These are phyloP conservation scores for Pterocles gutturalis DNA, from an alignment of 2,113 vertebrate genomes.

Conservation along the genomic window DNA sequence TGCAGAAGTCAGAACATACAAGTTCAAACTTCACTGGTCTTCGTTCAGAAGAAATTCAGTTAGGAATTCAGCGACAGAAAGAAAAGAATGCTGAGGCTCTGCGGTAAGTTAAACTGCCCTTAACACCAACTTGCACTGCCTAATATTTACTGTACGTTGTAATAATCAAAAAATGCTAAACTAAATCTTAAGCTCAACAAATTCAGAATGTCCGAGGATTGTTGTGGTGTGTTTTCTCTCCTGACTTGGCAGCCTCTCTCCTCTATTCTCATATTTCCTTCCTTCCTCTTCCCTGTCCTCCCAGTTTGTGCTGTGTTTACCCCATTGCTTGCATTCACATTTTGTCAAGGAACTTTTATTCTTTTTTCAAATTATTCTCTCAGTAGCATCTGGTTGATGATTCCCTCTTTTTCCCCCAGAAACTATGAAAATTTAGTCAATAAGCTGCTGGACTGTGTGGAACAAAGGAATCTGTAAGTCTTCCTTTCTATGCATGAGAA, in stretches of 20 bases:
- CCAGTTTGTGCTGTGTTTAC: background rate
- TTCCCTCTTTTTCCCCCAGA: constrained; percentile 65
- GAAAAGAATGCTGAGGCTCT: constrained; percentile 87
- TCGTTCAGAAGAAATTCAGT: constrained; percentile 78
- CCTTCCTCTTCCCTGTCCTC: background rate
- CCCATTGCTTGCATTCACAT: background rate
- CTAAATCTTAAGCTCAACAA: background rate
- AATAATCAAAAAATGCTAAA: background rate
- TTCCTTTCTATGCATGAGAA: background rate
- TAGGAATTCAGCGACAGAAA: constrained; percentile 83
- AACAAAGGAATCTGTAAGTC: constrained; percentile 93
- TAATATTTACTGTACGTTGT: background rate
- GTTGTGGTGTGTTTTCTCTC: background rate
- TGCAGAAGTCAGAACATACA: constrained; percentile 81
- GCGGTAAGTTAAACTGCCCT: constrained; percentile 76
- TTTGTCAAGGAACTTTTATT: background rate
- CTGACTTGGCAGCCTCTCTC: background rate
- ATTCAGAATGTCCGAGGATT: background rate
- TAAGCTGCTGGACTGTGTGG: constrained; percentile 86
- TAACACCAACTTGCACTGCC: background rate
- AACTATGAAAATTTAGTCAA: constrained; percentile 90
- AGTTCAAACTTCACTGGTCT: constrained; percentile 68
- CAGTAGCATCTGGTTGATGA: background rate
- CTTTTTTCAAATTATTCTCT: background rate
- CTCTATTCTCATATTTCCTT: accelerated